Conservation (phyloP, 2,113 vertebrate species). For the Heloderma charlesbogerti region DNA sequence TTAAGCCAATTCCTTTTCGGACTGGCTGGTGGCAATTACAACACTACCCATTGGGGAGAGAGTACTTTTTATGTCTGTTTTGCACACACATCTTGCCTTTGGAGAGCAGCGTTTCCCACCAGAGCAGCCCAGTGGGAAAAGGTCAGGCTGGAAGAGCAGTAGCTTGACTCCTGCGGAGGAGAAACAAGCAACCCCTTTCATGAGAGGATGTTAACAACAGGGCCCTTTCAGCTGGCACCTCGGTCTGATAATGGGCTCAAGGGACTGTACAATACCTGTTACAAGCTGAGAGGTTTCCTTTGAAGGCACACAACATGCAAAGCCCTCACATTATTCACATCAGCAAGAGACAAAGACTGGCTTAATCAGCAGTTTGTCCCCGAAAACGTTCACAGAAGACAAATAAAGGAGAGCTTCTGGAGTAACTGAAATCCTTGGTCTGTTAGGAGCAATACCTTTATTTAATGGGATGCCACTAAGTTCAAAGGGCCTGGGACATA, state of each 20-base stretch:
- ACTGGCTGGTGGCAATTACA: not conserved
- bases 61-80: not conserved
- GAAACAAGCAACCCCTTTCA: slow-evolving; percentile 26
- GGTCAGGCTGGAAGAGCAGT: not conserved
- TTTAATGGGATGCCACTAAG: not conserved
- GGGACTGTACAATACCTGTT: slow-evolving; percentile 16
- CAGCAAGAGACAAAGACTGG: not conserved
- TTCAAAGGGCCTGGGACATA: not conserved
- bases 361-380: not conserved
- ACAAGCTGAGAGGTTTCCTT: not conserved
- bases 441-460: not conserved
- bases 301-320: not conserved
- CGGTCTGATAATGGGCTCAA: not conserved
- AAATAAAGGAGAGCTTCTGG: not conserved
- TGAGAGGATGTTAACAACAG: not conserved
- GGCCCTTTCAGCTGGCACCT: not conserved
- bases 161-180: not conserved
- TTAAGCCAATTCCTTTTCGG: not conserved
- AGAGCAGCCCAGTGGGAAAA: not conserved
- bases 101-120: not conserved
- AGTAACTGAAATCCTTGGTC: not conserved
- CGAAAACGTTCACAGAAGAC: not conserved
- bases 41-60: not conserved
- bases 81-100: not conserved
- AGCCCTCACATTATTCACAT: not conserved